Evolutionary conservation across 2,888 invertebrate genomes (phyloP).

Genomic region (Pandemis heparana): DNA sequence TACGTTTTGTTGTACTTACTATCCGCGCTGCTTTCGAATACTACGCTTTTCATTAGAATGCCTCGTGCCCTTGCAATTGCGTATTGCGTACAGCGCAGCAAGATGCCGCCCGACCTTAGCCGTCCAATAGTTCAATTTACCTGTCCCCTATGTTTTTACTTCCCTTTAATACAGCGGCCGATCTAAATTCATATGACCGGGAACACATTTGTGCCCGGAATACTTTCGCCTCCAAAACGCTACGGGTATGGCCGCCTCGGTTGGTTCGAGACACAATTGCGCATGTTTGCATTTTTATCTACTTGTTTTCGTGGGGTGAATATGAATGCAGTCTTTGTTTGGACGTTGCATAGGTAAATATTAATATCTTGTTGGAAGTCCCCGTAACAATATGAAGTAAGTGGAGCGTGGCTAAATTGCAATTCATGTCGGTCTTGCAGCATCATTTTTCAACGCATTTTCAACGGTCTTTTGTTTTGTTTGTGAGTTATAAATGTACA

Average conservation of each 20-base stretch:
- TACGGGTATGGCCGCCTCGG: slow-evolving; percentile 58
- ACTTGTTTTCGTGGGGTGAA: slow-evolving; percentile 82
- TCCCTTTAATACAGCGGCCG: slow-evolving; percentile 75
- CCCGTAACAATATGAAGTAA: slow-evolving; percentile 57
- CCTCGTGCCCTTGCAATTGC: background rate
- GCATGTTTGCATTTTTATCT: slow-evolving; percentile 84
- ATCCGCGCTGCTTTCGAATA: too few relatives aligned
- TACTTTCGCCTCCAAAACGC: slow-evolving; percentile 62
- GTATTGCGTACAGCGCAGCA: slow-evolving; percentile 45
- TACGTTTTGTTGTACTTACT: too few relatives aligned
- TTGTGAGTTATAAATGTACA: background rate
- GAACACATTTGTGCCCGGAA: slow-evolving; percentile 79
- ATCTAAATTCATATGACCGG: slow-evolving; percentile 83
- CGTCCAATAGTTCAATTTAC: slow-evolving; percentile 61
- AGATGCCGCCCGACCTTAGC: slow-evolving; percentile 59
- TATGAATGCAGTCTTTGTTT: slow-evolving; percentile 80
- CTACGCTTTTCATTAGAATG: background rate
- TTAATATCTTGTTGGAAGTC: slow-evolving; percentile 70
- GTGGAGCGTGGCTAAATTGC: slow-evolving; percentile 19
- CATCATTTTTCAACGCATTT: slow-evolving; percentile 8
- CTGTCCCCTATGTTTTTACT: slow-evolving; percentile 56
- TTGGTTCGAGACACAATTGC: slow-evolving; percentile 82
- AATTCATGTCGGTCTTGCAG: slow-evolving; percentile 14
- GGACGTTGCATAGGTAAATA: slow-evolving; percentile 75
- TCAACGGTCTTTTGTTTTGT: background rate